phyloP scores from a whole-genome alignment of 2,888 invertebrate species.

The Itoplectis maculator region DNA sequence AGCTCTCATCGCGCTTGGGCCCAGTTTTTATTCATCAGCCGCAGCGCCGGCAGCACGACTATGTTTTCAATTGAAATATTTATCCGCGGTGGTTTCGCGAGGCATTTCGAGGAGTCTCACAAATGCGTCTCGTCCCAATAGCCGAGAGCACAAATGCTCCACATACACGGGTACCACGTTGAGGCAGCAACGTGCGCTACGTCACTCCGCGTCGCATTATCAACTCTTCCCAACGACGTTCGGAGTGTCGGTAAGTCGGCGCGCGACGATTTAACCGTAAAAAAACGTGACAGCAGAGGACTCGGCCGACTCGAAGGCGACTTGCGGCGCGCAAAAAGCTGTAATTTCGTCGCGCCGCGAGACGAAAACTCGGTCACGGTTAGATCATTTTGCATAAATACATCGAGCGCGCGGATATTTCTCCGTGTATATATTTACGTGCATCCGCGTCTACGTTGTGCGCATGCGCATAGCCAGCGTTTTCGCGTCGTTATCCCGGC shows the following conservation, averaged over 20 bases:
- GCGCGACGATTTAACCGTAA: conserved; percentile 34
- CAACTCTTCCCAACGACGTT: conserved; percentile 7
- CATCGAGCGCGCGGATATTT: not conserved
- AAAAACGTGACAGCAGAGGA: conserved; percentile 29
- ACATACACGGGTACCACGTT: conserved; percentile 12
- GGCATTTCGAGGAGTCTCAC: not conserved
- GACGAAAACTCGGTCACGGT: conserved; percentile 52
- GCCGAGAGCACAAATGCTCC: no score
- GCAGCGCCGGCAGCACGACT: no score
- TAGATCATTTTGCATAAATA: conserved; percentile 29
- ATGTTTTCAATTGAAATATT: conserved; percentile 5
- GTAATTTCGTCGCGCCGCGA: conserved; percentile 33
- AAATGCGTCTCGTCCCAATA: no score
- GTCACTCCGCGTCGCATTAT: conserved; percentile 38
- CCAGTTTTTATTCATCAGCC: no score
- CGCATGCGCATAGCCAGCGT: not conserved
- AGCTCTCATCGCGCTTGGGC: no score
- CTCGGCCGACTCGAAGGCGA: conserved; percentile 8
- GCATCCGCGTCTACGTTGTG: not conserved
- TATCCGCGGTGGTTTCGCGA: not conserved
- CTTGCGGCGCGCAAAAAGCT: conserved; percentile 20
- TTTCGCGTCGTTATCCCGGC: not conserved
- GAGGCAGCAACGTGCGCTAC: not conserved
- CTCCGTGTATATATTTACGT: not conserved
- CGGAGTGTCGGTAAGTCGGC: conserved; percentile 37